phyloP scores from a whole-genome alignment of 2,113 vertebrate species.

The Solea solea region DNA sequence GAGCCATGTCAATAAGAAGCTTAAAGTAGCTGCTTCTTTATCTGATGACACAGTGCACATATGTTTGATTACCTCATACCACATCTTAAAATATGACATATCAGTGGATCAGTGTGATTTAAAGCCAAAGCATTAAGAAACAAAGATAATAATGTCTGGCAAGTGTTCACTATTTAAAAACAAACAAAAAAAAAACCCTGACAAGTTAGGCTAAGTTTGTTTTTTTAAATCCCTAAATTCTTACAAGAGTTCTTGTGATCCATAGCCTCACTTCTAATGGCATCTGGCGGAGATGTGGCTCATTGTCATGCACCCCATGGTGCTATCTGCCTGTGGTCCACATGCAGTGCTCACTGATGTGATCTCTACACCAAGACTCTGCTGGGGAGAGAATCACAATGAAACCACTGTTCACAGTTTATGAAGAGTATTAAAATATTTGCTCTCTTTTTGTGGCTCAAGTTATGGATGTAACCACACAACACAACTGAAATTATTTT shows the following conservation, averaged over 20 bases:
- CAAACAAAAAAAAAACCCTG: no score
- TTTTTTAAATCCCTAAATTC: no score
- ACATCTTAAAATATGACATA: slow-evolving; percentile 55
- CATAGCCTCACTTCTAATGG: slow-evolving; percentile 48
- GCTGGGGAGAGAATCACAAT: slow-evolving; percentile 39
- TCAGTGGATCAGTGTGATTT: slow-evolving; percentile 24
- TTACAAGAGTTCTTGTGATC: slow-evolving; percentile 45
- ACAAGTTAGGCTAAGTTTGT: no score
- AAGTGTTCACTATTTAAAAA: no score
- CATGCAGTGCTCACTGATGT: slow-evolving; percentile 69
- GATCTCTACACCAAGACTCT: slow-evolving; percentile 44
- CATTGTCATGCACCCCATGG: slow-evolving; percentile 72
- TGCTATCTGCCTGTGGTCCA: slow-evolving; percentile 62
- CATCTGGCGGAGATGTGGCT: slow-evolving; percentile 67
- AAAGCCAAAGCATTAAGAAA: slow-evolving; percentile 26
- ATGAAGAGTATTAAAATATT: slow-evolving; percentile 28
- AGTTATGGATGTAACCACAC: slow-evolving; percentile 31
- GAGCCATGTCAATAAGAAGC: slow-evolving; percentile 11
- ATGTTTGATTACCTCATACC: slow-evolving; percentile 31
- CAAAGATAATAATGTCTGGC: background rate
- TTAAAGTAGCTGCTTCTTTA: slow-evolving; percentile 35
- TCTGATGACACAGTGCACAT: slow-evolving; percentile 37
- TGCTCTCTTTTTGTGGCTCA: slow-evolving; percentile 2
- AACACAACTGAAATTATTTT: slow-evolving; percentile 9
- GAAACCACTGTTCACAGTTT: slow-evolving; percentile 38